Evolutionary conservation across 1,140 invertebrate species (phyloP).

Genomic region (Plodia interpunctella): DNA sequence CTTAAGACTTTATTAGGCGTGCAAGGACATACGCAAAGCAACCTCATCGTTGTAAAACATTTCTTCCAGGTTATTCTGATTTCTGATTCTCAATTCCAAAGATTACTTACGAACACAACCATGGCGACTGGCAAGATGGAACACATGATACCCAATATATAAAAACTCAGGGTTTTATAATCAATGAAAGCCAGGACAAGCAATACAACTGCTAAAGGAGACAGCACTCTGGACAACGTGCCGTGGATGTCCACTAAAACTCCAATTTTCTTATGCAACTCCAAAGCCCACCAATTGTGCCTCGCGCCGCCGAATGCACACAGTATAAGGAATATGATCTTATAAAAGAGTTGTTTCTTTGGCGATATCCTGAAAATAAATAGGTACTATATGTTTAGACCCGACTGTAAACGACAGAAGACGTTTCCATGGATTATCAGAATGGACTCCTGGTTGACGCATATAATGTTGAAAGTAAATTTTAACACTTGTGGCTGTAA

Average conservation of each 20-base stretch:
- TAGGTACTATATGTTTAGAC: no score
- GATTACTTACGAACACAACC: neutral
- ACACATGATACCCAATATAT: slow-evolving; percentile 28
- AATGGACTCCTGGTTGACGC: no score
- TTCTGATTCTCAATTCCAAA: no score
- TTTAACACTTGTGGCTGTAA: no score
- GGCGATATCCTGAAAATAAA: neutral
- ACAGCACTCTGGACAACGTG: slow-evolving; percentile 13
- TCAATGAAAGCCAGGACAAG: slow-evolving; percentile 28
- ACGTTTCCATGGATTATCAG: no score
- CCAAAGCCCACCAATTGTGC: slow-evolving; percentile 22
- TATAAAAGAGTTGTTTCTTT: neutral
- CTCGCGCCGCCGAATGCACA: slow-evolving; percentile 16
- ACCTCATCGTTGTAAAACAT: no score
- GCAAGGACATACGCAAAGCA: no score
- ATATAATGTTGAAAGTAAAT: no score
- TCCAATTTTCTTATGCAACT: slow-evolving; percentile 6
- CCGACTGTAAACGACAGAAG: no score
- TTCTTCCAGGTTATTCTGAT: no score
- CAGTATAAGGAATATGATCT: neutral
- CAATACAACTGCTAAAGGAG: slow-evolving; percentile 18
- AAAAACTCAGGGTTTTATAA: slow-evolving; percentile 22
- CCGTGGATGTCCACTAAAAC: slow-evolving; percentile 12
- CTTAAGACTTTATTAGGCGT: no score
- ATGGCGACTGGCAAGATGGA: slow-evolving; percentile 28